phyloP scores from a whole-genome alignment of 2,888 invertebrate species.

The Scaptomyza cyrtandrae region DNA sequence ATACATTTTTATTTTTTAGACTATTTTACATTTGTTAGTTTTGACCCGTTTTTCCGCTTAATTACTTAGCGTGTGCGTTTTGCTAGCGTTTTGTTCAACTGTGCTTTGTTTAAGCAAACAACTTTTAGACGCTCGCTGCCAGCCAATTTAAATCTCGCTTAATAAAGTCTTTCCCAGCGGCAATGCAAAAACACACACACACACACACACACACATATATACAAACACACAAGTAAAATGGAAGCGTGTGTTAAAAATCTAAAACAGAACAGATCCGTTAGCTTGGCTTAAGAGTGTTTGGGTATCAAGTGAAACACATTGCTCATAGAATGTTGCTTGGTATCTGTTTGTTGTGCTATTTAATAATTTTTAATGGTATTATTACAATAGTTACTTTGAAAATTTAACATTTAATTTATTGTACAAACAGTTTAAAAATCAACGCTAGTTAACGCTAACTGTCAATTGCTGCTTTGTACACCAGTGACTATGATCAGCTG shows the following conservation, averaged over 20 bases:
- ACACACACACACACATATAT: neutral
- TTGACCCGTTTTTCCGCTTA: slow-evolving; percentile 23
- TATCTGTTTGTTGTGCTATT: neutral
- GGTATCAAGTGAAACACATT: neutral
- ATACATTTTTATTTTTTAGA: slow-evolving; percentile 50
- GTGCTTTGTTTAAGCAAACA: slow-evolving; percentile 57
- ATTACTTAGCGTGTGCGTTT: slow-evolving; percentile 42
- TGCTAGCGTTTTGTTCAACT: slow-evolving; percentile 52
- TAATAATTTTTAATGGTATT: neutral
- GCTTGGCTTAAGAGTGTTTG: slow-evolving; percentile 3
- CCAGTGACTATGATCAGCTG: slow-evolving; percentile 28
- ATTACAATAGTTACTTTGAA: neutral
- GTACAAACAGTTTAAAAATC: slow-evolving; percentile 6
- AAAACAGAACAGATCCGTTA: neutral
- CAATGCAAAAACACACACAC: neutral
- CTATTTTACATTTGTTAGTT: slow-evolving; percentile 38
- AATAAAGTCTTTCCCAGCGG: slow-evolving; percentile 36
- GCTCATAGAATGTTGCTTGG: neutral
- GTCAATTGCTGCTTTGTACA: slow-evolving; percentile 15
- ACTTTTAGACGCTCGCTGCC: slow-evolving; percentile 42
- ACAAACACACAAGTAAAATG: slow-evolving; percentile 14
- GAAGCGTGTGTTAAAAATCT: slow-evolving; percentile 12
- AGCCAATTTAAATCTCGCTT: slow-evolving; percentile 53
- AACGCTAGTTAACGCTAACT: slow-evolving; percentile 12
- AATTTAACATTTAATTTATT: slow-evolving; percentile 3